These are phyloP conservation scores for Augochlora pura DNA, from an alignment of 1,140 invertebrate species.

Conservation along the genomic window DNA sequence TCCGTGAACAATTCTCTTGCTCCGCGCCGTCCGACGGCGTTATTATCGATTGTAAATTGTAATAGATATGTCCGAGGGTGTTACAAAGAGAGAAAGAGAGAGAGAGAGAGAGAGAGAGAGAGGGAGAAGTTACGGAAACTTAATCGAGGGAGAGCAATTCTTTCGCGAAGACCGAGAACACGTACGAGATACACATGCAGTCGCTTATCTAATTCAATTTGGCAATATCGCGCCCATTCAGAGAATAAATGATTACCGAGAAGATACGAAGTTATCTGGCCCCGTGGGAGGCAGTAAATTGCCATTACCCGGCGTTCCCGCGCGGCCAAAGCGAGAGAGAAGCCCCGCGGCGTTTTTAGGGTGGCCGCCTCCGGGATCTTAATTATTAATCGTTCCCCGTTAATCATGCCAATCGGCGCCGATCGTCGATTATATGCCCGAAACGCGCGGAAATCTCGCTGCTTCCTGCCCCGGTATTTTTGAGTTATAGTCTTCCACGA, in stretches of 20 bases:
- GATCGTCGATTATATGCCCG: constrained; percentile 36
- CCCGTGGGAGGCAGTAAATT: constrained; percentile 79
- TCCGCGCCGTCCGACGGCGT: neutral
- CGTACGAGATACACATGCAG: constrained; percentile 70
- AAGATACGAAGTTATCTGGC: constrained; percentile 80
- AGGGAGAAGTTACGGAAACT: no score
- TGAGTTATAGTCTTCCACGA: no score
- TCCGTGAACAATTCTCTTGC: constrained; percentile 54
- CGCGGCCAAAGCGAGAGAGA: constrained; percentile 30
- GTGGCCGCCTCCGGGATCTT: constrained; percentile 64
- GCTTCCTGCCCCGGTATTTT: no score
- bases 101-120: neutral
- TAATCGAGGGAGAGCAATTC: constrained; percentile 16
- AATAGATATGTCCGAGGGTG: constrained; percentile 19
- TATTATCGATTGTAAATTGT: constrained; percentile 13
- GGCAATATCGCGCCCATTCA: constrained; percentile 78
- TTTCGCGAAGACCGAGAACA: constrained; percentile 40
- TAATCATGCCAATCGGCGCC: constrained; percentile 58
- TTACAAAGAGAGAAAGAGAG: neutral
- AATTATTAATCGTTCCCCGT: constrained; percentile 75
- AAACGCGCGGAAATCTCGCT: constrained; percentile 24
- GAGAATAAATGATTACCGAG: constrained; percentile 79
- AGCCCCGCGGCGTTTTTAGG: constrained; percentile 67
- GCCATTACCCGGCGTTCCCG: constrained; percentile 76
- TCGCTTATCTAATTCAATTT: constrained; percentile 80